A percentile compares a stretch with the other conserved stretches of the same genome.
Conservation (phyloP, 2,888 invertebrate genomes). For the Rotaria magnacalcarata region DNA sequence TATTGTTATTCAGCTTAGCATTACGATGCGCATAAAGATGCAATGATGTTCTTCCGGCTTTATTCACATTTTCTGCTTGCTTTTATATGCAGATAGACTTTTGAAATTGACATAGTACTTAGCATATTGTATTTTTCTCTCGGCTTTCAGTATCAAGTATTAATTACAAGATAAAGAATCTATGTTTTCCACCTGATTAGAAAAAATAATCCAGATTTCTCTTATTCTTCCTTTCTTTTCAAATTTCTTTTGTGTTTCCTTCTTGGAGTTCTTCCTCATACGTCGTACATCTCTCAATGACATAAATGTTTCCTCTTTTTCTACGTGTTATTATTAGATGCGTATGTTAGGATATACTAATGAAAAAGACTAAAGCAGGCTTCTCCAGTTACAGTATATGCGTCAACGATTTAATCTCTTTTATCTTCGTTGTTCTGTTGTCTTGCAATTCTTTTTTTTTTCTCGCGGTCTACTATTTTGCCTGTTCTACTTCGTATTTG, state of each 20-base stretch:
- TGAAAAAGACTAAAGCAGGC: background rate
- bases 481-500: background rate
- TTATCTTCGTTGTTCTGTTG: background rate
- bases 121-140: background rate
- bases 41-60: background rate
- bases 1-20: too few relatives aligned
- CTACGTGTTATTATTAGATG: background rate
- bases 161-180: background rate
- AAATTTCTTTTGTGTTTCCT: background rate
- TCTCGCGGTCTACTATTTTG: background rate
- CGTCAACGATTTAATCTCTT: slow-evolving; percentile 7
- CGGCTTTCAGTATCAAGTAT: background rate
- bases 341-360: background rate
- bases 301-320: background rate
- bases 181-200: background rate
- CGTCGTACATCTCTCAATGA: background rate
- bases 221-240: background rate
- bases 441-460: background rate
- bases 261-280: background rate
- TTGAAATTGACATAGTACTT: too few relatives aligned
- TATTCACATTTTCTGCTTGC: background rate
- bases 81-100: too few relatives aligned
- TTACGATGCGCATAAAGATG: background rate
- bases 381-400: background rate
- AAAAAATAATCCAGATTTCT: background rate